Percentiles rank a stretch among this genome's conserved stretches.
These are phyloP conservation scores for Trilocha varians DNA, from an alignment of 2,888 invertebrate species.

Conservation along the genomic window DNA sequence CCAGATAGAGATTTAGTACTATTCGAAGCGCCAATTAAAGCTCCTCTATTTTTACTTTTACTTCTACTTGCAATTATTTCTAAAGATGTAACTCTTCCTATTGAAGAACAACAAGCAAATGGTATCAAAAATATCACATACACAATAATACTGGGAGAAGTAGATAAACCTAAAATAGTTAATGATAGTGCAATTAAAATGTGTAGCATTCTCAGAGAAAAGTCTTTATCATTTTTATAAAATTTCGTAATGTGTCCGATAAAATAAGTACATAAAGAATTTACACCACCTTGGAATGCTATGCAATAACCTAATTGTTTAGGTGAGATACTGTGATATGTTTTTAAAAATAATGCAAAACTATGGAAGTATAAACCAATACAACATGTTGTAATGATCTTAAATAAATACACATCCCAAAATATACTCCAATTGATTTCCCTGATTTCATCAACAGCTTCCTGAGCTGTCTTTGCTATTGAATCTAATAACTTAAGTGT, in stretches of 20 bases:
- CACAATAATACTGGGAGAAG: conserved; percentile 39
- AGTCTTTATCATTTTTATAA: conserved; percentile 49
- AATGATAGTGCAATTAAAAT: conserved; percentile 50
- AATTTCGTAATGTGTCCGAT: conserved; percentile 50
- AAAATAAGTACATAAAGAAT: conserved; percentile 53
- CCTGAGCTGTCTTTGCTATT: conserved; percentile 23
- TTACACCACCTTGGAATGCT: conserved; percentile 60
- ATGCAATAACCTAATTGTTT: conserved; percentile 68
- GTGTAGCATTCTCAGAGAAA: conserved; percentile 48
- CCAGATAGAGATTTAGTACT: conserved; percentile 70
- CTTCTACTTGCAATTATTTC: conserved; percentile 64
- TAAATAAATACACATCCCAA: conserved; percentile 64
- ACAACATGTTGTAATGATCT: conserved; percentile 61
- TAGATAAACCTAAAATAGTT: conserved; percentile 48
- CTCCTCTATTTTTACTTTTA: conserved; percentile 61
- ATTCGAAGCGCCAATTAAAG: conserved; percentile 69
- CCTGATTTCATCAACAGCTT: conserved; percentile 48
- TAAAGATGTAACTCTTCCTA: conserved; percentile 58
- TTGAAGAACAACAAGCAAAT: conserved; percentile 53
- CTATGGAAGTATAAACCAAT: conserved; percentile 61
- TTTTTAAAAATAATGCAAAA: conserved; percentile 57
- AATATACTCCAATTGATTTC: conserved; percentile 63
- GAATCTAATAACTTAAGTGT: conserved; percentile 23
- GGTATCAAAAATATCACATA: conserved; percentile 57
- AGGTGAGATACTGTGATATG: conserved; percentile 54